Percentiles rank a stretch among this genome's conserved stretches.
Evolutionary conservation across 1,140 invertebrate species (phyloP).

Genomic region (Trypoxylus dichotomus): DNA sequence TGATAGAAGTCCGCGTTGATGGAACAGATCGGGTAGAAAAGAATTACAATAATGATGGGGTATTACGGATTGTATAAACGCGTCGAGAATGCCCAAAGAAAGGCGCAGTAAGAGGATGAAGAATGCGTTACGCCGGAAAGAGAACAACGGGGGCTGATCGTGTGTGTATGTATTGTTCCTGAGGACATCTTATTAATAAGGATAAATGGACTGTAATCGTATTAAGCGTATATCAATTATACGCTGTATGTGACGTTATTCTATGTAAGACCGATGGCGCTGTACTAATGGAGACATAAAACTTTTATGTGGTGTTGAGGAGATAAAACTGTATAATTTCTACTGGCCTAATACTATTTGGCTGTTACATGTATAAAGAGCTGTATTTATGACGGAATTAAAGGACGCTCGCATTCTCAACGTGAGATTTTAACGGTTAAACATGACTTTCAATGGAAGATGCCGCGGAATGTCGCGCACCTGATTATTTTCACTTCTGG

Average conservation of each 20-base stretch:
- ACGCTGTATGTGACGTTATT: background rate
- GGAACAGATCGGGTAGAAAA: constrained; percentile 42
- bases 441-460: no score
- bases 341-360: background rate
- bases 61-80: constrained; percentile 25
- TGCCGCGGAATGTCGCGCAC: no score
- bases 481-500: no score
- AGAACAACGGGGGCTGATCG: background rate
- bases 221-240: constrained; percentile 6
- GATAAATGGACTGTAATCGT: constrained; percentile 14
- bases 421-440: no score
- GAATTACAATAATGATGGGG: constrained; percentile 48
- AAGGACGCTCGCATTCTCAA: no score
- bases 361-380: background rate
- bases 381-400: background rate
- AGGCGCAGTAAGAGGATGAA: background rate
- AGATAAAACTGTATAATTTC: constrained; percentile 12
- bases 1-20: constrained; percentile 46
- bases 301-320: background rate
- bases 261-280: background rate
- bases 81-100: background rate
- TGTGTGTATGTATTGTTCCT: no score
- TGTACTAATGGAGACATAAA: constrained; percentile 22
- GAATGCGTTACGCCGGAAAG: background rate
- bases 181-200: constrained; percentile 12